Conservation (phyloP, 2,888 invertebrate species). For the Cantharis flavilabris region DNA sequence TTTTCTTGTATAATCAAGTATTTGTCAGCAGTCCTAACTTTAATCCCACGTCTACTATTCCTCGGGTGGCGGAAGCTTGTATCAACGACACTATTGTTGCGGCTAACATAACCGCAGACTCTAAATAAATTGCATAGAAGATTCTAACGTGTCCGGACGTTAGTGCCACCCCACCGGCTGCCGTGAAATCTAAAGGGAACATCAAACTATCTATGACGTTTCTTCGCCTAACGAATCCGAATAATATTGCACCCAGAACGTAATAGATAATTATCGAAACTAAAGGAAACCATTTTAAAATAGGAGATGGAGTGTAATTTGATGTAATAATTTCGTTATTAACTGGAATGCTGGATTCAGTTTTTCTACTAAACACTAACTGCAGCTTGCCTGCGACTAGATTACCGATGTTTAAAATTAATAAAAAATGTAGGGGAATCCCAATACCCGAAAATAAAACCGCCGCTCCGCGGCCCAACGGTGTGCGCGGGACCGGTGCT, state of each 20-base stretch:
- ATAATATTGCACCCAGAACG: constrained; percentile 61
- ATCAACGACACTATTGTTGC: constrained; percentile 64
- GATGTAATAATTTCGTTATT: constrained; percentile 8
- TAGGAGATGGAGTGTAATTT: constrained; percentile 38
- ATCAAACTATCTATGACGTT: constrained; percentile 60
- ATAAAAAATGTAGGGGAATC: constrained; percentile 68
- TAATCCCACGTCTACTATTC: constrained; percentile 60
- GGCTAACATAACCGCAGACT: constrained; percentile 67
- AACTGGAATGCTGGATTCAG: constrained; percentile 34
- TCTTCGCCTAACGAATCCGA: constrained; percentile 62
- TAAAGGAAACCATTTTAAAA: constrained; percentile 56
- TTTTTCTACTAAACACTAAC: constrained; percentile 43
- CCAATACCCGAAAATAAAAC: constrained; percentile 68
- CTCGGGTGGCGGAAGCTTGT: constrained; percentile 63
- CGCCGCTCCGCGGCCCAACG: constrained; percentile 64
- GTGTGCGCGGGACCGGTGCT: constrained; percentile 71
- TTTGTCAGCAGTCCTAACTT: constrained; percentile 61
- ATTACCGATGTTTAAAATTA: constrained; percentile 62
- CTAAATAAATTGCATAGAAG: constrained; percentile 69
- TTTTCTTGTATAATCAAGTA: constrained; percentile 48
- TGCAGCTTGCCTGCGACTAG: constrained; percentile 58
- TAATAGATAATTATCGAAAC: constrained; percentile 61
- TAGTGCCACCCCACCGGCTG: constrained; percentile 68
- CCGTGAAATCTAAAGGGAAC: constrained; percentile 74
- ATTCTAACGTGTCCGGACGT: constrained; percentile 64